Base-by-base conservation (phyloP, 2,888 invertebrate genomes). In the Malacosoma neustria region DNA sequence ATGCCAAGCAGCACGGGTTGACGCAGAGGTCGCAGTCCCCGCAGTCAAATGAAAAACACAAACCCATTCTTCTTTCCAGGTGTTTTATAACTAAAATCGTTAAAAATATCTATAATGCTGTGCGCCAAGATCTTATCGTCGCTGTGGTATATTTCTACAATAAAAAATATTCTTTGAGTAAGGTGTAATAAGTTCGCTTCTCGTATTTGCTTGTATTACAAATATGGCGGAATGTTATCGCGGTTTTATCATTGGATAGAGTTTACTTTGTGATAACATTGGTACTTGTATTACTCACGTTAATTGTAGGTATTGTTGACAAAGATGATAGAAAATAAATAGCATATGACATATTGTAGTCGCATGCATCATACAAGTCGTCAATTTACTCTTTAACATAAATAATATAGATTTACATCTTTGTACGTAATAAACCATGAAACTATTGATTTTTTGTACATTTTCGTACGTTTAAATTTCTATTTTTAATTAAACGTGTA, bases 1-100 rank as follows among this genome's bases (percentile, higher is more conserved):
- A 46, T 14, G 79, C 75, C 64, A 85, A 38, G 41, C 80, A 84
- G 56, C 84, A 85, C 5, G 84, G 82, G 41, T 81, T 81, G 57
- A 67, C 69, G 57, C 81, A 80, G 37, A 68, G 41, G 37, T 77
- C 79, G 51, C 76, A 76, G 30, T 84, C 84, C 12, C 77, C 84
- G 46, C 73, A 74, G 43, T 84, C 84, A 32, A 82, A 51, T 14
- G 84, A 85, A 14, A 84, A 49, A 48, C 84, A 85, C 51, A 85
- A 48, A 43, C 84, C 84, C 84, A 84, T 84, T 52, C 54, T 69
- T 49, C 42, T 47, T 39, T 49, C 49, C 50, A 49, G 53, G 36
- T 40, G 43, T 42, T 49, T 48, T 57, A 60, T 51, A 58, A 70
- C 72, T 76, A 72, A 59, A 77, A 74, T 46, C 46, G 56, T 63